Evolutionary conservation across 2,797 vertebrate genomes (phyloP), one percentile per base, ranked within the genome.

Genomic region (Adrianichthys oophorus): DNA sequence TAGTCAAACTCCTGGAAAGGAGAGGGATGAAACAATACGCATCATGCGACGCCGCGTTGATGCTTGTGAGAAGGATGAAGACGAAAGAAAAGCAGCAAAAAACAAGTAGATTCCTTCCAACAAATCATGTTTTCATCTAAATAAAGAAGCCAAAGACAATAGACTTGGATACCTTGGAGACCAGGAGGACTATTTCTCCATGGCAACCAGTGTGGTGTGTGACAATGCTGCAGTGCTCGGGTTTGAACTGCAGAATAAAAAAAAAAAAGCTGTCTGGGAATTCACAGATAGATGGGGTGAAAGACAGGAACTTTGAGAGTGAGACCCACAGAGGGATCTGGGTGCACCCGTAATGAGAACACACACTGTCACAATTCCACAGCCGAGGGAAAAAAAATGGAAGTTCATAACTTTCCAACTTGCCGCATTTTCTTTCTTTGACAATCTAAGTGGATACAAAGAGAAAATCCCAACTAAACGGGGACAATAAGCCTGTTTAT

Each of bases 91-190:
- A 76, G 68, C 55, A 26, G 69, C 47, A 78, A 80, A 86, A 88
- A 84, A 78, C 72, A 87, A 76, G 73, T 79, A 82, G 78, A 90
- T 91, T 79, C 80, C 76, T 86, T 86, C 82, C 82, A 87, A 92
- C 89, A 91, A 91, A 90, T 91, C 84, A 84, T 90, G 89, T 91
- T 92, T 92, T 92, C 89, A 92, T 91, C 91, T 91, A 92, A 93
- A 93, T 91, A 92, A 92, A 92, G 91, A 90, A 90, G 80, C 85
- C 85, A 90, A 91, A 92, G 90, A 93, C 91, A 93, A 93, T 92
- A 91, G 90, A 85, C 86, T 87, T 48, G 86, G 91, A 89, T 92
- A 91, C 91, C 92, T 91, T 93, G 91, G 92, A 93, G 92, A 93
- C 92, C 88, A 90, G 84, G 86, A 91, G 90, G 90, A 92, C 87